Conservation (phyloP, 2,797 vertebrate species). For the Darevskia mixta region DNA sequence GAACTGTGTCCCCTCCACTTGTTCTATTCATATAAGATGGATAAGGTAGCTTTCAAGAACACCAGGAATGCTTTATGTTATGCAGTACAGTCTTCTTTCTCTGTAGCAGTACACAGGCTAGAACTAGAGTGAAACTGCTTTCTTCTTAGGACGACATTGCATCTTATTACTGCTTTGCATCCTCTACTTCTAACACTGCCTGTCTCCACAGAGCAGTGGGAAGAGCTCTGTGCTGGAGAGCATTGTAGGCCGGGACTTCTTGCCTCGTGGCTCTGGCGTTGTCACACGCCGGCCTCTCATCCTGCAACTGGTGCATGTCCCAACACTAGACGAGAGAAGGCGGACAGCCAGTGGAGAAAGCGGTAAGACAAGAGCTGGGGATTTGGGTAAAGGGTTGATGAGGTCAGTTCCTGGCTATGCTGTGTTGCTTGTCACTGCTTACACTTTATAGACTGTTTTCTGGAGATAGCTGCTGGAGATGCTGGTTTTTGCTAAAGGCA, state of each 20-base stretch:
- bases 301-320: conserved; percentile 84
- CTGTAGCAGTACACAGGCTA: neutral
- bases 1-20: neutral
- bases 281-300: conserved; percentile 87
- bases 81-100: neutral
- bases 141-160: neutral
- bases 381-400: neutral
- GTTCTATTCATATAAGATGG: neutral
- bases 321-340: conserved; percentile 76
- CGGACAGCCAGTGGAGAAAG: conserved; percentile 67
- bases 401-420: neutral
- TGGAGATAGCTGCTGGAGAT: neutral
- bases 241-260: conserved; percentile 84
- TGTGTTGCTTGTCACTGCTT: neutral
- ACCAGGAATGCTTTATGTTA: neutral
- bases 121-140: neutral
- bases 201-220: conserved; percentile 83
- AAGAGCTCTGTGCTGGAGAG: conserved; percentile 88
- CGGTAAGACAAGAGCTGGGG: conserved; percentile 65
- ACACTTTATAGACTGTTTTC: neutral
- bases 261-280: conserved; percentile 86
- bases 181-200: neutral
- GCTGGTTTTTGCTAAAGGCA: neutral
- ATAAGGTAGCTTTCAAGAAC: neutral
- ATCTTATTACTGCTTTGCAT: neutral